These are phyloP conservation scores for Spheniscus mendiculus DNA, from an alignment of 2,113 vertebrate genomes.

Conservation along the genomic window DNA sequence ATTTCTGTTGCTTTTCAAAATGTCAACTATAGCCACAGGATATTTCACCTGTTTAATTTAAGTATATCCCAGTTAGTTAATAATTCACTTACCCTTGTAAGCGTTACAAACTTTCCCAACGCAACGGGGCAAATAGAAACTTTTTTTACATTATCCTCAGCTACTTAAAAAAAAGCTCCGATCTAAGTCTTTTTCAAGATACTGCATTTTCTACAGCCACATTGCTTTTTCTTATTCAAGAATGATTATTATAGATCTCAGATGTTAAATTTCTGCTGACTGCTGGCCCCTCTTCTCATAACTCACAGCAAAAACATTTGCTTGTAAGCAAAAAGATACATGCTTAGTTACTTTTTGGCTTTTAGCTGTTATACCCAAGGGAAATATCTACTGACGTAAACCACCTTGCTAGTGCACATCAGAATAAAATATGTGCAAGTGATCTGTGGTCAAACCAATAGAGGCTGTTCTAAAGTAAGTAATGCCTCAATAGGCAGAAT, in stretches of 20 bases:
- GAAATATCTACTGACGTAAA: neutral
- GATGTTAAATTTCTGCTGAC: neutral
- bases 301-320: conserved; percentile 7
- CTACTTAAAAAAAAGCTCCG: neutral
- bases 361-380: neutral
- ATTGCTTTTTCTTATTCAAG: neutral
- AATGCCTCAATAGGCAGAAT: neutral
- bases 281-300: neutral
- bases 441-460: neutral
- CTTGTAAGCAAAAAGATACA: neutral
- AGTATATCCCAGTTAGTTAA: neutral
- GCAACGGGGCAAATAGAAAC: neutral
- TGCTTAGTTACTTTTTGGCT: neutral
- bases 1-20: neutral
- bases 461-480: neutral
- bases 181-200: neutral
- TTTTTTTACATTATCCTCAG: neutral
- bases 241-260: neutral
- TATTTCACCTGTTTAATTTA: neutral
- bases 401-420: neutral
- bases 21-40: neutral
- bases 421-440: neutral
- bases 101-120: neutral
- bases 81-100: neutral
- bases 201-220: neutral